Conservation (phyloP, 2,113 vertebrate species). For the Eleginops maclovinus region DNA sequence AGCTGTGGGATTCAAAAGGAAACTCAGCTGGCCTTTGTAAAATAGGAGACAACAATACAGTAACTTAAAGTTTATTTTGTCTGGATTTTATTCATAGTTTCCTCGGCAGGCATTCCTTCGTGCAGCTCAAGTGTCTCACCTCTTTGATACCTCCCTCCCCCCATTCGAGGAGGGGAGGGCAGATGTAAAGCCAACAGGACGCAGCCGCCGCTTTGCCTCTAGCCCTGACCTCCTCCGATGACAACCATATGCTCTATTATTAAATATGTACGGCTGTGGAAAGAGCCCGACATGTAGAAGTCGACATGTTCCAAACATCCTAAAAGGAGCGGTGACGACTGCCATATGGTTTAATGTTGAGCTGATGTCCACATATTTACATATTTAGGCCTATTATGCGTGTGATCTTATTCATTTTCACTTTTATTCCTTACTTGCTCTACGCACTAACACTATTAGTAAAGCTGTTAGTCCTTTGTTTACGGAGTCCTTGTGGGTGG, state of each 20-base stretch:
- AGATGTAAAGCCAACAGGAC: slow-evolving; percentile 63
- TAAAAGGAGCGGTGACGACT: slow-evolving; percentile 14
- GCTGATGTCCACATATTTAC: slow-evolving; percentile 5
- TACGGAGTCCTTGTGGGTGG: neutral
- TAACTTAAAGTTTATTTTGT: neutral
- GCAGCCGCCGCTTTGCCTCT: slow-evolving; percentile 44
- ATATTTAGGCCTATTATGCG: neutral
- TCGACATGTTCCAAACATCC: slow-evolving; percentile 20
- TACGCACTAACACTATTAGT: neutral
- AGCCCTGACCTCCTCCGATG: slow-evolving; percentile 66
- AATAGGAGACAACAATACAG: neutral
- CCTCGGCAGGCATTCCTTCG: neutral
- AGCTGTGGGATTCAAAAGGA: neutral
- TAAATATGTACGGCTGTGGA: slow-evolving; percentile 65
- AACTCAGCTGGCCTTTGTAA: neutral
- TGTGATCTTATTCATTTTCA: neutral
- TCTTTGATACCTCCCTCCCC: neutral
- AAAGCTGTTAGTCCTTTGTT: slow-evolving; percentile 10
- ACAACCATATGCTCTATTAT: slow-evolving; percentile 72
- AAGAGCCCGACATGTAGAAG: slow-evolving; percentile 36
- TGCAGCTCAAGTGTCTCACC: neutral
- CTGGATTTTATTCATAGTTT: neutral
- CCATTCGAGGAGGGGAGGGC: slow-evolving; percentile 22
- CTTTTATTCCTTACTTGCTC: neutral
- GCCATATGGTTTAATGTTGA: slow-evolving; percentile 31